These are phyloP conservation scores for Platichthys stellatus DNA, from an alignment of 2,113 vertebrate species.

Conservation along the genomic window DNA sequence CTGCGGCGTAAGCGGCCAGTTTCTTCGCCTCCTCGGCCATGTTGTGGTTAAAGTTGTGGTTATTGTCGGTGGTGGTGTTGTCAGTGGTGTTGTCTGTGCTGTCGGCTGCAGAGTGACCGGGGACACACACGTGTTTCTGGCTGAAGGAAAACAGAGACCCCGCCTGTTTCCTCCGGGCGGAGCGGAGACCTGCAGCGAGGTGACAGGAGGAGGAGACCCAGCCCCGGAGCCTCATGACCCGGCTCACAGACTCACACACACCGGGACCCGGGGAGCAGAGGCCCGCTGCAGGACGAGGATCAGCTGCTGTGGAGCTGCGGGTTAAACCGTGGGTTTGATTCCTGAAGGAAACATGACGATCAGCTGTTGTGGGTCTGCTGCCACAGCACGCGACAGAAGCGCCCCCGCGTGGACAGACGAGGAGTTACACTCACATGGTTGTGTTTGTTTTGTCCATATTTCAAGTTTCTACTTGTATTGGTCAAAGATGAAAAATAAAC, in stretches of 20 bases:
- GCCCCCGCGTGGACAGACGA: background rate
- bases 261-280: background rate
- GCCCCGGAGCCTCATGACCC: conserved; percentile 66
- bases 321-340: too few species aligned
- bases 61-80: too few species aligned
- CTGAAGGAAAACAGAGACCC: background rate
- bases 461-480: too few species aligned
- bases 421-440: background rate
- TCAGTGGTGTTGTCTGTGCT: too few species aligned
- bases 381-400: background rate
- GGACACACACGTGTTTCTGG: conserved; percentile 32
- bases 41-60: conserved; percentile 20
- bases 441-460: too few species aligned
- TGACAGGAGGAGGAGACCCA: conserved; percentile 31
- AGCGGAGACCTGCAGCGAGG: conserved; percentile 9
- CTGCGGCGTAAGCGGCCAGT: conserved; percentile 78
- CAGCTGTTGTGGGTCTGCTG: too few species aligned
- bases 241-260: conserved; percentile 15
- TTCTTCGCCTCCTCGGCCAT: conserved; percentile 85
- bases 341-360: too few species aligned
- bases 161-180: background rate
- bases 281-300: too few species aligned
- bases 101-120: background rate
- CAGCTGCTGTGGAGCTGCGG: too few species aligned
- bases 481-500: too few species aligned